Base-by-base conservation (phyloP, 2,113 vertebrate species). In the Uropsilus gracilis region DNA sequence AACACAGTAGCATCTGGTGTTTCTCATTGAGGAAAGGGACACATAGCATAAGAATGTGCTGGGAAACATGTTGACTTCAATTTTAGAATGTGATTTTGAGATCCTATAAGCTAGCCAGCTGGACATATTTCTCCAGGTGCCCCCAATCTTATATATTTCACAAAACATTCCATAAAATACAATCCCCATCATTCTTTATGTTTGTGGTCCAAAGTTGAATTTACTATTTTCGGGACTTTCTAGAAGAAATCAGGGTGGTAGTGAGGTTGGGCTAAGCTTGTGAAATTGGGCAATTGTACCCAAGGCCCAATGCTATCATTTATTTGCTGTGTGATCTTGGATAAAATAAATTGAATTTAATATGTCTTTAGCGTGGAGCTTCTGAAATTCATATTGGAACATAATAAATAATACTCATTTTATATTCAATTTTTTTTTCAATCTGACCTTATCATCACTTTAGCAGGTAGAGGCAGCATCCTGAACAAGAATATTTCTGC, bases 101-200 rank as follows among this genome's bases (percentile, higher is more conserved):
- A 95, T 91, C 22, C 37, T n/a, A 4, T 78, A 28, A 48, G 32
- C 32, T 68, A 83, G 78, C 44, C 26, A 85, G 10, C 32, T 85
- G 22, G 20, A 72, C 53, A 34, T 90, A 39, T 14, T 78, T 81
- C 26, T 88, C 66, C 82, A 46, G 68, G 12, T 12, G 91, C 20
- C 30, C 50, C 22, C n/a, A 91, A 57, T 1, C 20, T 39, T 9
- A 28, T 55, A 30, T 77, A 9, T 86, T 94, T 87, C 68, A 90
- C 24, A 87, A 88, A 73, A n/a, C 11, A 77, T 8, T 42, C 82
- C 34, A 94, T 76, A 76, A 90, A 95, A 80, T 71, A 1, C 16
- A 90, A 80, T 53, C 37, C 71, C n/a, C 30, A 53, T 44, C 37
- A 48, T 64, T 69, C 61, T 59, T 57, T 86, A 77, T 96, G 26